A percentile compares a stretch with the other conserved stretches of the same genome.
Evolutionary conservation across 2,113 vertebrate species (phyloP).

Genomic region (Marcusenius ussheri): DNA sequence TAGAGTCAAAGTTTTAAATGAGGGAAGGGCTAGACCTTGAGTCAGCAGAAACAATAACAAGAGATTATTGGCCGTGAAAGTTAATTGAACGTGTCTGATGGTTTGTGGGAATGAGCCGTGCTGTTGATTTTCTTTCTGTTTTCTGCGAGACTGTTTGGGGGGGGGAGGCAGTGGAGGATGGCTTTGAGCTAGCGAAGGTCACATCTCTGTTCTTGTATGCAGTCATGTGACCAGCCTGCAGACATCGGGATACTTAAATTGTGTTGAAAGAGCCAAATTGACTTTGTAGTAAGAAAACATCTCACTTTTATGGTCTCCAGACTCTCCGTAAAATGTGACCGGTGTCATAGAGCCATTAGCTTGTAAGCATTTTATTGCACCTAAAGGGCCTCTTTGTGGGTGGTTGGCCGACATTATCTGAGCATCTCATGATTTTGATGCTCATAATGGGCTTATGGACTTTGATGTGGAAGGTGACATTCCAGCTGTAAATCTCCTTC

Average conservation of each 20-base stretch:
- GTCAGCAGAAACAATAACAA: constrained; percentile 1
- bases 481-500: background rate
- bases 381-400: constrained; percentile 7
- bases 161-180: background rate
- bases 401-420: background rate
- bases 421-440: background rate
- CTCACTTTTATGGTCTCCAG: background rate
- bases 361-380: background rate
- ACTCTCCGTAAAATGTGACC: background rate
- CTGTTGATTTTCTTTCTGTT: background rate
- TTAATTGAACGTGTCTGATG: constrained; percentile 3
- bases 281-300: constrained; percentile 4
- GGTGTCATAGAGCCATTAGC: background rate
- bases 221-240: background rate
- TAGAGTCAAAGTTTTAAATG: background rate
- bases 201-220: background rate
- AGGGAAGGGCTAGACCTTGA: background rate
- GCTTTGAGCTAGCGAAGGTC: background rate
- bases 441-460: background rate
- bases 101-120: background rate
- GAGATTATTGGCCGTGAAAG: background rate
- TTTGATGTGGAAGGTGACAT: constrained; percentile 3
- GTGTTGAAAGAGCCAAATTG: background rate
- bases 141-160: background rate
- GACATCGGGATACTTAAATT: background rate